Conservation (phyloP, 23 tunicate genomes). For the Styela clava region DNA sequence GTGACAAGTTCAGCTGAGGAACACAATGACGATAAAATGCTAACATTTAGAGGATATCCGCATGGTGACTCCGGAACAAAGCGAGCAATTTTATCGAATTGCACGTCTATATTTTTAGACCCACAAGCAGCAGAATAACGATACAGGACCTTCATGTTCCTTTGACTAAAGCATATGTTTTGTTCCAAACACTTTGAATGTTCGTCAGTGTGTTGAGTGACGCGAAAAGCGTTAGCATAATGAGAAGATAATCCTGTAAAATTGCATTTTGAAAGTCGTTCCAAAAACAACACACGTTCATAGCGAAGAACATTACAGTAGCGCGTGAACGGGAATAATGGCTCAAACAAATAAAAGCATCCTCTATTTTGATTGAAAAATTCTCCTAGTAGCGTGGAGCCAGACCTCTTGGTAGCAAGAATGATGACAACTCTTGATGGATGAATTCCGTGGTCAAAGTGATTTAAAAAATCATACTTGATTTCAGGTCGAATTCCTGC, state of each 20-base stretch:
- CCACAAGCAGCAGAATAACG: constrained; percentile 30
- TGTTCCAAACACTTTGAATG: constrained; percentile 47
- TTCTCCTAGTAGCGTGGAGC: constrained; percentile 72
- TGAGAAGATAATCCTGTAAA: constrained; percentile 18
- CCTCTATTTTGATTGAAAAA: constrained; percentile 46
- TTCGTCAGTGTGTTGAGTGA: constrained; percentile 37
- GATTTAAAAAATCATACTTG: too few species aligned
- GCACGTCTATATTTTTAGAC: too few species aligned
- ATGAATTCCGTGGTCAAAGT: neutral
- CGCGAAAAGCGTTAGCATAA: constrained; percentile 33
- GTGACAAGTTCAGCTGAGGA: constrained; percentile 21
- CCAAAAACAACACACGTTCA: constrained; percentile 31
- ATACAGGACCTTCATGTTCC: constrained; percentile 27
- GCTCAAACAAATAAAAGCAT: constrained; percentile 70
- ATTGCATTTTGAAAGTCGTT: constrained; percentile 38
- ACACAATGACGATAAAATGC: constrained; percentile 45
- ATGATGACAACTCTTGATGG: constrained; percentile 22
- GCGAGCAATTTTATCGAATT: neutral
- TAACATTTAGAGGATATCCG: constrained; percentile 21
- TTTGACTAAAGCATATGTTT: constrained; percentile 52
- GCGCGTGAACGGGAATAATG: constrained; percentile 70
- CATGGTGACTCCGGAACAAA: constrained; percentile 17
- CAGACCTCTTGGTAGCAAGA: constrained; percentile 66
- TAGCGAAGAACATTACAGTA: constrained; percentile 32
- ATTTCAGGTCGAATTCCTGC: too few species aligned